Evolutionary conservation across 1,140 invertebrate species (phyloP), one percentile per base, ranked within the genome.

Genomic region (Zophobas morio): DNA sequence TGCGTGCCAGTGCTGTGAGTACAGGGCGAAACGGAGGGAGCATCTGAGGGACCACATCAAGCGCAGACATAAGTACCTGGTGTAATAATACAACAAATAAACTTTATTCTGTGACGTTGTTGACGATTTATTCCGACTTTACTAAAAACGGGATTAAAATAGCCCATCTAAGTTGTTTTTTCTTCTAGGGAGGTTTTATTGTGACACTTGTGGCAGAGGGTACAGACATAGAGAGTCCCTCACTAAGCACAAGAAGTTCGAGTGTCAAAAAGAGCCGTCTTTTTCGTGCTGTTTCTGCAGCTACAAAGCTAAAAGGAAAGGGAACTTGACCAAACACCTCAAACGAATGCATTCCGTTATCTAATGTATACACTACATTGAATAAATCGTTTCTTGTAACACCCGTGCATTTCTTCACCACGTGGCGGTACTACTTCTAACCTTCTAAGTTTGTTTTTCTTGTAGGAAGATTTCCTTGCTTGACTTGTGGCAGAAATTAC

Each of bases 191-290:
- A 47, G 35, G 32, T 63, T 40, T 5, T 20, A 33, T 47, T 75
- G 74, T 49, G 6, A 66, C 33, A 51, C 8, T 0, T 82, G 81
- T 47, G 70, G 60, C 6, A 79, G 74, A 74, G 60, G 33, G n/a
- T 78, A 78, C 36, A 47, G 75, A 71, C 34, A 42, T 47, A 74
- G 71, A 33, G 51, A 39, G n/a, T 53, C 71, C 5, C 37, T 78
- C 6, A 46, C 36, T 39, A 53, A 66, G 66, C 77, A 93, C 79
- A 88, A 89, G 75, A 91, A 90, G 77, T 92, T 90, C 83, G 92
- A 93, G 82, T 93, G 92, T 84, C 89, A 90, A 32, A 90, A 91
- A 77, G 86, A 89, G 71, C 91, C 91, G 4, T 88, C 88, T 79
- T 93, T 92, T 86, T 87, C 89, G 83, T 91, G 92, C 81, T 88